phyloP scores from a whole-genome alignment of 2,888 invertebrate genomes.

The Mayetiola destructor region DNA sequence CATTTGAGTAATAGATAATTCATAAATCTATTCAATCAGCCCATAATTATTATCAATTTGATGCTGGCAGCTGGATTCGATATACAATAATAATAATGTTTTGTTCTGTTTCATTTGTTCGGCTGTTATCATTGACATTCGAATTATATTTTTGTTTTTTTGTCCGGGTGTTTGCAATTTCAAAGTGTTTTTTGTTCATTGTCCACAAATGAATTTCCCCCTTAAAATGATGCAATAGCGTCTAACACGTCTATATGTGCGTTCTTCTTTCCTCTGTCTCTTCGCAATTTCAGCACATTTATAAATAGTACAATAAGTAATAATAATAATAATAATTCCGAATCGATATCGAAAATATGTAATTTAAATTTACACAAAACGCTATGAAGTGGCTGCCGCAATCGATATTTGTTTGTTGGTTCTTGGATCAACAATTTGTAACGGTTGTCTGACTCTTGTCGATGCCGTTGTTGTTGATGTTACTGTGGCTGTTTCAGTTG shows the following conservation, averaged over 20 bases:
- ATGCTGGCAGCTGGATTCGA: too few relatives aligned
- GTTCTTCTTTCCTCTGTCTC: too few relatives aligned
- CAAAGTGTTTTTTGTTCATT: neutral
- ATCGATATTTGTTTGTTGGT: too few relatives aligned
- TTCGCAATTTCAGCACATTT: too few relatives aligned
- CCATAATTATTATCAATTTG: too few relatives aligned
- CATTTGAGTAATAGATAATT: too few relatives aligned
- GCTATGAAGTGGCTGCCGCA: conserved; percentile 3
- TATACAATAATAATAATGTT: too few relatives aligned
- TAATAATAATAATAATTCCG: neutral
- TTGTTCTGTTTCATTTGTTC: too few relatives aligned
- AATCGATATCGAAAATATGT: neutral
- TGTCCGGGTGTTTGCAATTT: too few relatives aligned
- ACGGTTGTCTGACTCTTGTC: neutral
- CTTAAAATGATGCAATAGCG: neutral
- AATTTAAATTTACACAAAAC: neutral
- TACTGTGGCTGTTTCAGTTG: neutral
- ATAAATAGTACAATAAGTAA: too few relatives aligned
- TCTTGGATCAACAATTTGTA: neutral
- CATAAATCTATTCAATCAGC: too few relatives aligned
- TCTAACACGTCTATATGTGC: neutral
- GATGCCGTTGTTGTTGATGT: conserved; percentile 1
- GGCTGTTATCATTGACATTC: neutral
- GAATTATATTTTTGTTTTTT: neutral
- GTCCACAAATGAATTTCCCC: neutral